phyloP scores from a whole-genome alignment of 1,140 invertebrate species.

The Lasaia peninsularis region DNA sequence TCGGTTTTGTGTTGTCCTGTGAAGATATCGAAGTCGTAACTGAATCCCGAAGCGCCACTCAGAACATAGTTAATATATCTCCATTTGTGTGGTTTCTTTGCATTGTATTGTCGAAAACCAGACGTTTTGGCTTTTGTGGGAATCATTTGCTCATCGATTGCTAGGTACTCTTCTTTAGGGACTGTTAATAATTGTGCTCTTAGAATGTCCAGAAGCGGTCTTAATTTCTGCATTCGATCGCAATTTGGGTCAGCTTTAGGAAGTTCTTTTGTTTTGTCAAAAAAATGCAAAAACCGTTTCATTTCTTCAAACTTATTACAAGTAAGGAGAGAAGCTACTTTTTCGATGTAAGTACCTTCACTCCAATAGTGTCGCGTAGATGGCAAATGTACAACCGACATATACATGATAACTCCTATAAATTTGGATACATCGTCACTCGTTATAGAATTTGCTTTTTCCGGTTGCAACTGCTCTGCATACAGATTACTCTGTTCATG shows the following conservation, averaged over 20 bases:
- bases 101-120: slow-evolving; percentile 21
- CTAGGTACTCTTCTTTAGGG: slow-evolving; percentile 41
- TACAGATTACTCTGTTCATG: no score
- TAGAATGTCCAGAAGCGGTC: slow-evolving; percentile 31
- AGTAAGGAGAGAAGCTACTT: slow-evolving; percentile 7
- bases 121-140: background rate
- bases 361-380: slow-evolving; percentile 20
- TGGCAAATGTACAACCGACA: slow-evolving; percentile 19
- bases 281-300: slow-evolving; percentile 20
- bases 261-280: slow-evolving; percentile 1
- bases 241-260: background rate
- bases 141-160: slow-evolving; percentile 40
- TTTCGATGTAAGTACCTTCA: background rate
- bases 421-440: slow-evolving; percentile 38
- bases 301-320: slow-evolving; percentile 21
- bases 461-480: background rate
- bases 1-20: slow-evolving; percentile 15
- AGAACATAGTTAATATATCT: slow-evolving; percentile 38
- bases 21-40: slow-evolving; percentile 40
- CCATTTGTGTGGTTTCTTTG: slow-evolving; percentile 22
- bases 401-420: slow-evolving; percentile 23
- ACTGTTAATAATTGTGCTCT: slow-evolving; percentile 31
- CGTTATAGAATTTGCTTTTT: slow-evolving; percentile 22
- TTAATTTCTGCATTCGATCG: slow-evolving; percentile 31
- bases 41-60: slow-evolving; percentile 37